Conservation (phyloP, 2,888 invertebrate genomes). For the Diplazon laetatorius region DNA sequence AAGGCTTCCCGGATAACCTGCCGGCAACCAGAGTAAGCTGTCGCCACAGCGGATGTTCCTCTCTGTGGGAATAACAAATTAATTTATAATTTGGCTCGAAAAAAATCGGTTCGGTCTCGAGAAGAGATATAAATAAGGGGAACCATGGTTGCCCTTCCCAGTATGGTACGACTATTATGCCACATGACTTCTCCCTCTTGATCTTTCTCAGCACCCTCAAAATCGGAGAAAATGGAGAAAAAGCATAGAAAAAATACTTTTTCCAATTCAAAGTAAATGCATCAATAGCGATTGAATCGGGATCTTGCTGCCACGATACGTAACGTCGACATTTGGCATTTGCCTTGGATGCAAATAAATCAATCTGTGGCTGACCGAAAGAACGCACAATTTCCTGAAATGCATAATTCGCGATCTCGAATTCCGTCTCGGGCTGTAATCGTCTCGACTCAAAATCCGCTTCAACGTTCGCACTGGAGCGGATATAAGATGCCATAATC, state of each 20-base stretch:
- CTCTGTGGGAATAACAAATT: too few relatives aligned
- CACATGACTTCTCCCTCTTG: constrained; percentile 70
- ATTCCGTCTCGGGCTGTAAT: too few relatives aligned
- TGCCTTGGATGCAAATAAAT: not conserved
- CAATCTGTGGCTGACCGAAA: constrained; percentile 8
- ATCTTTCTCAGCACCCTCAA: constrained; percentile 60
- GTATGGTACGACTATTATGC: constrained; percentile 70
- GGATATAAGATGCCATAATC: too few relatives aligned
- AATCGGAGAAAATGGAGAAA: constrained; percentile 13
- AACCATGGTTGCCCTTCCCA: constrained; percentile 71
- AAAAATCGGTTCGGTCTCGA: too few relatives aligned
- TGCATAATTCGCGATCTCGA: too few relatives aligned
- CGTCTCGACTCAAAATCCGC: too few relatives aligned
- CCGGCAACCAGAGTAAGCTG: constrained; percentile 66
- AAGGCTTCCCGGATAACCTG: constrained; percentile 32
- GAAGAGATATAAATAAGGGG: constrained; percentile 62
- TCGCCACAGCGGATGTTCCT: constrained; percentile 58
- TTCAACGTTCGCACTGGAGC: too few relatives aligned
- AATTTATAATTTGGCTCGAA: too few relatives aligned
- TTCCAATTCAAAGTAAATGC: constrained; percentile 11
- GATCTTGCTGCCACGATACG: constrained; percentile 10
- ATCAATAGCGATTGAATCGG: not conserved
- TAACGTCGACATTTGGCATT: constrained; percentile 11
- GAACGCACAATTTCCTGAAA: not conserved
- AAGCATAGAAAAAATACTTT: too few relatives aligned